Conservation (phyloP, 1,140 invertebrate species). For the Chlorops oryzae region DNA sequence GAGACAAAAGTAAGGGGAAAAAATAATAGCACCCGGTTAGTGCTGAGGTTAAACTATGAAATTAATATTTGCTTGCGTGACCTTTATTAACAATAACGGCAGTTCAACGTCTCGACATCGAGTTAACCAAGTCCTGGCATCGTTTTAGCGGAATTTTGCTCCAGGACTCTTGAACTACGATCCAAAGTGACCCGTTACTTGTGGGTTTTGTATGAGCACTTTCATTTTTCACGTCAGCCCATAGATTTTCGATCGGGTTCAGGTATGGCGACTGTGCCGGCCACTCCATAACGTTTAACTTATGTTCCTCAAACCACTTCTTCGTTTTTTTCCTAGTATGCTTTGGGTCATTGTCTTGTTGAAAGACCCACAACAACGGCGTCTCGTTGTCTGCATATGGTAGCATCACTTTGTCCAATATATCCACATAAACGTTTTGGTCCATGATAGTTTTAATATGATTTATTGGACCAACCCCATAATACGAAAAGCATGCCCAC, state of each 20-base stretch:
- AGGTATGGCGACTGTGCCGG: constrained; percentile 34
- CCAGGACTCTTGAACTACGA: constrained; percentile 12
- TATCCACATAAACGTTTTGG: constrained; percentile 14
- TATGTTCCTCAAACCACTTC: constrained; percentile 14
- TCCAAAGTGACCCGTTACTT: constrained; percentile 15
- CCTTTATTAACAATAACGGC: constrained; percentile 24
- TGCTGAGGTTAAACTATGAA: too few relatives aligned
- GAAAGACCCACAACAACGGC: constrained; percentile 23
- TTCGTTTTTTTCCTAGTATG: constrained; percentile 20
- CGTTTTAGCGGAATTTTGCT: constrained; percentile 13
- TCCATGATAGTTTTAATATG: constrained; percentile 19
- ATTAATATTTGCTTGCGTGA: constrained; percentile 29
- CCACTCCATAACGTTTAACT: constrained; percentile 24
- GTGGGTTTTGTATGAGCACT: constrained; percentile 10
- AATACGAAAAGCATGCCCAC: constrained; percentile 22
- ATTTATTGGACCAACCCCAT: constrained; percentile 16
- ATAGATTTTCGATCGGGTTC: constrained; percentile 37
- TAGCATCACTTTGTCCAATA: constrained; percentile 20
- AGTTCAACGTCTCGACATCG: constrained; percentile 18
- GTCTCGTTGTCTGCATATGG: constrained; percentile 21
- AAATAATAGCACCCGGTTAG: too few relatives aligned
- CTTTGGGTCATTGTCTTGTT: constrained; percentile 33
- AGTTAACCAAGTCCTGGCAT: constrained; percentile 20
- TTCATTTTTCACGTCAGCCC: constrained; percentile 18
- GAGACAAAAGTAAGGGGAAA: too few relatives aligned